phyloP scores from a whole-genome alignment of 37 sponge, comb jelly and placozoan species.

The Theonella swinhoei region DNA sequence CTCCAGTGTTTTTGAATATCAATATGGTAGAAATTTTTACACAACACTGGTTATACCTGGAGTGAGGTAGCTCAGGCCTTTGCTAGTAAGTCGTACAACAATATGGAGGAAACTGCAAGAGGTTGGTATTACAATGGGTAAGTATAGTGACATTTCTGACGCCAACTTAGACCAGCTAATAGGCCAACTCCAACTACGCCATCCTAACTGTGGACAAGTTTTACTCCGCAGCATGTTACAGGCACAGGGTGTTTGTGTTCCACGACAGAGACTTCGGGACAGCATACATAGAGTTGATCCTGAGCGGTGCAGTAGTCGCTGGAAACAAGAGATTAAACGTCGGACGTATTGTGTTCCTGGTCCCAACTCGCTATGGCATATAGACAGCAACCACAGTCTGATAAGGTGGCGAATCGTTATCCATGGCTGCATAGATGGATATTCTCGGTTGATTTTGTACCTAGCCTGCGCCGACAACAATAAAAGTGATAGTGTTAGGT shows the following conservation, averaged over 20 bases:
- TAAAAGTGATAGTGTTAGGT: slow-evolving; percentile 41
- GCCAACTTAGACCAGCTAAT: slow-evolving; percentile 19
- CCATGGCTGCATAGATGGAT: too few species aligned
- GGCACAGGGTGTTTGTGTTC: slow-evolving; percentile 27
- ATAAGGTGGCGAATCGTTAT: too few species aligned
- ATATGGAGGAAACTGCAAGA: slow-evolving; percentile 26
- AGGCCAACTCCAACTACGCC: background rate
- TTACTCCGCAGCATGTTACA: too few species aligned
- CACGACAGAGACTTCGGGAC: slow-evolving; percentile 16
- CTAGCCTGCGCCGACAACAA: slow-evolving; percentile 44
- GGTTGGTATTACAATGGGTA: background rate
- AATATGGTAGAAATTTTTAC: slow-evolving; percentile 35
- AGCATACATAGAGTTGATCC: slow-evolving; percentile 31
- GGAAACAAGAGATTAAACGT: slow-evolving; percentile 3
- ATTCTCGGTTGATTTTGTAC: slow-evolving; percentile 53
- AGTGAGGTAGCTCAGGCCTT: background rate
- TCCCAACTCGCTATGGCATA: slow-evolving; percentile 62
- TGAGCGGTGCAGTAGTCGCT: slow-evolving; percentile 4
- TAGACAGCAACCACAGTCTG: too few species aligned
- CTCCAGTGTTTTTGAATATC: background rate
- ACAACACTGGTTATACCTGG: slow-evolving; percentile 34
- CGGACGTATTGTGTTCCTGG: slow-evolving; percentile 34
- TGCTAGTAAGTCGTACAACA: slow-evolving; percentile 22
- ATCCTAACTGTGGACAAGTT: slow-evolving; percentile 4
- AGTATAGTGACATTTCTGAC: slow-evolving; percentile 21